Evolutionary conservation across 2,797 vertebrate genomes (phyloP), one percentile per base, ranked within the genome.

Genomic region (Aphelocoma californica): DNA sequence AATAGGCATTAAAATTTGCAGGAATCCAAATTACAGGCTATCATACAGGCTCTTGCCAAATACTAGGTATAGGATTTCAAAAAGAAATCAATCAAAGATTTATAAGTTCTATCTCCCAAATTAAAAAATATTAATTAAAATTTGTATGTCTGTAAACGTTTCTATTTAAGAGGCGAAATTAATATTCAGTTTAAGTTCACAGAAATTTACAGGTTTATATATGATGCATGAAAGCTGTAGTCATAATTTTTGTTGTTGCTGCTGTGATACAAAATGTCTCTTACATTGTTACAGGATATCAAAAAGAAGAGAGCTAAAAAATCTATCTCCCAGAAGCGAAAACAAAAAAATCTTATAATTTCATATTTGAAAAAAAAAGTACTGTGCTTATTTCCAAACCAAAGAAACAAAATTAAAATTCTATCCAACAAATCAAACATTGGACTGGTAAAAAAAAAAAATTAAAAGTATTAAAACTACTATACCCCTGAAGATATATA

Each of bases 1-100:
- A 93, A 87, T 18, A 88, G 44, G n/a, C 45, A 81, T 90, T 86
- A 90, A 92, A 88, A 67, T n/a, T 62, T 78, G 47, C 25, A 21
- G 42, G 45, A 88, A 40, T 86, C 14, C 44, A 44, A 40, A 83
- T 71, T 69, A 25, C n/a, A 78, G 23, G 28, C 51, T 36, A 38
- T 19, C 24, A 18, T 17, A 44, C 16, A 57, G 50, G 51, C 10
- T 40, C 8, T 53, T 91, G 62, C 8, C 17, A 67, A 44, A 7
- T 58, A 36, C 4, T 38, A n/a, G 5, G 7, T 54, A 36, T 5
- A 74, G 2, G 6, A 64, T 57, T 82, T 67, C 4, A 58, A 56
- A 86, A 86, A 36, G 2, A 90, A 86, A 79, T 18, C 3, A 18
- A 34, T 74, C 15, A 28, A 26, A 70, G 12, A 54, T 50, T 51